Percentiles rank a stretch among this genome's conserved stretches.
These are phyloP conservation scores for Choloepus hoffmanni DNA, from an alignment of 2,113 vertebrate genomes.

Conservation along the genomic window DNA sequence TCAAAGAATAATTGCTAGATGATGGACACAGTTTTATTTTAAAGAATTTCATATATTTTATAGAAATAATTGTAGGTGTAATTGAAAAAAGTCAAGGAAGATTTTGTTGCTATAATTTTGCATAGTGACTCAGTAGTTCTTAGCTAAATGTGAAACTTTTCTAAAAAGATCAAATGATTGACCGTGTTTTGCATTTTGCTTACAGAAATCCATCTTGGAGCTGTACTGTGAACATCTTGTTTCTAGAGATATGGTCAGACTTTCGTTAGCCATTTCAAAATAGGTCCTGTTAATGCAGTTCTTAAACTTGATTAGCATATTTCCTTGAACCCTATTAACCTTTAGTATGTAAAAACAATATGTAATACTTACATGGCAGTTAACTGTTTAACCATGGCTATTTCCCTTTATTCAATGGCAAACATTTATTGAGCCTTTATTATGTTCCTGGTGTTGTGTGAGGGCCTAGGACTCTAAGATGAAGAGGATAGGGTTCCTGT, in stretches of 20 bases:
- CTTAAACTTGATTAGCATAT: constrained; percentile 11
- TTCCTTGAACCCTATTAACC: background rate
- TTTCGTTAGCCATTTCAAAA: constrained; percentile 23
- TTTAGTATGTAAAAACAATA: background rate
- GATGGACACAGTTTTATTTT: background rate
- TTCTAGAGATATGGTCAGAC: constrained; percentile 46
- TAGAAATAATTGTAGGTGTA: background rate
- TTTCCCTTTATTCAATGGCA: background rate
- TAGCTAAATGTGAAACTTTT: constrained; percentile 47
- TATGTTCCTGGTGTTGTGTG: background rate
- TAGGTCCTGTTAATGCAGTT: background rate
- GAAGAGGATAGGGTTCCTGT: background rate
- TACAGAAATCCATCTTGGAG: background rate
- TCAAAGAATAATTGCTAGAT: constrained; percentile 16
- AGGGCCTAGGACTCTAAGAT: background rate
- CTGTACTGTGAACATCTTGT: background rate
- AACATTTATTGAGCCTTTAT: background rate
- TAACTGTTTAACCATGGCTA: background rate
- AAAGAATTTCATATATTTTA: background rate
- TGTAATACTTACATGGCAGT: background rate
- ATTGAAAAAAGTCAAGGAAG: constrained; percentile 13
- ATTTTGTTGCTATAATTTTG: constrained; percentile 16
- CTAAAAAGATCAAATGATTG: constrained; percentile 35
- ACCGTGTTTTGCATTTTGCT: constrained; percentile 28
- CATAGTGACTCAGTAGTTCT: constrained; percentile 9